These are phyloP conservation scores for Microplitis manilae DNA, from an alignment of 2,888 invertebrate species.

Conservation along the genomic window DNA sequence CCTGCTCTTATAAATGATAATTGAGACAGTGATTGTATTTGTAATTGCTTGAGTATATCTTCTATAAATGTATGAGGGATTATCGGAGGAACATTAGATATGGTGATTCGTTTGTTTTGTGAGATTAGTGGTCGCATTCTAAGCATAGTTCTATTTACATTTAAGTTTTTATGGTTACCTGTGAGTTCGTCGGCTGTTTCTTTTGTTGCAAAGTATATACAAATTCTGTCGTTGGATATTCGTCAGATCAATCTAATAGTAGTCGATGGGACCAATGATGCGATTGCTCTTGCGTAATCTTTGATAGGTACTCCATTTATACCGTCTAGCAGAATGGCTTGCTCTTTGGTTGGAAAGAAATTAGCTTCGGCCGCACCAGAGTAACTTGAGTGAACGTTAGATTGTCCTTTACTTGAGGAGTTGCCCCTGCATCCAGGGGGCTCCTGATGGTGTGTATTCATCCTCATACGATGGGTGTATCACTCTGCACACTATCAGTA, in stretches of 20 bases:
- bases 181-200: background rate
- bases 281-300: conserved; percentile 33
- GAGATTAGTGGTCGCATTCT: conserved; percentile 42
- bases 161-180: background rate
- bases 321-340: conserved; percentile 32
- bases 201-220: background rate
- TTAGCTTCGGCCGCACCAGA: no score
- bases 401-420: no score
- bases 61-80: no score
- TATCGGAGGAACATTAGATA: conserved; percentile 49
- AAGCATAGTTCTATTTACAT: background rate
- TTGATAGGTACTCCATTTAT: conserved; percentile 27
- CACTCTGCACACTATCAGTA: no score
- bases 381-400: no score
- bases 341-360: conserved; percentile 34
- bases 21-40: conserved; percentile 9
- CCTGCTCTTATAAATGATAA: conserved; percentile 38
- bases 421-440: no score
- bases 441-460: no score
- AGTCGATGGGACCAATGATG: conserved; percentile 5
- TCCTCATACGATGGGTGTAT: no score
- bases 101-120: conserved; percentile 40
- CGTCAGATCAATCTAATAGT: conserved; percentile 33
- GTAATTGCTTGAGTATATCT: no score
- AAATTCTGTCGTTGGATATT: conserved; percentile 40